Conservation (phyloP, 1,140 invertebrate genomes). For the Aphis craccivora region DNA sequence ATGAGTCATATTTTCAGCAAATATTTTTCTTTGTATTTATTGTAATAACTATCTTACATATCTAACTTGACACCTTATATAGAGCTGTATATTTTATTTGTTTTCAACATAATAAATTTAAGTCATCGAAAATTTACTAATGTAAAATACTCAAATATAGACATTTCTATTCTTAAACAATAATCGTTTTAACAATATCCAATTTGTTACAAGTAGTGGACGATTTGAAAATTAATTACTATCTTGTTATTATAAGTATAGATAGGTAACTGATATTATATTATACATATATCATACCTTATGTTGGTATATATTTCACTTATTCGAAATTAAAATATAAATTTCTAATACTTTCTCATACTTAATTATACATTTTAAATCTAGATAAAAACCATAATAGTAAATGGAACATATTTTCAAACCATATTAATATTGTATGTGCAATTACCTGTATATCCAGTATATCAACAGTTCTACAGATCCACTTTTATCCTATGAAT, state of each 20-base stretch:
- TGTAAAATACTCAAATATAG: not conserved
- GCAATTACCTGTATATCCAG: not conserved
- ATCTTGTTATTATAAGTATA: not conserved
- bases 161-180: not conserved
- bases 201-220: not conserved
- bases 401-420: not conserved
- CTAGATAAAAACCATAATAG: not conserved
- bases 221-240: not conserved
- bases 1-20: not conserved
- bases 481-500: not conserved
- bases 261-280: not conserved
- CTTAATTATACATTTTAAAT: conserved; percentile 25
- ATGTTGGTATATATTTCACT: not conserved
- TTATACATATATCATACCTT: not conserved
- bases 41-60: not conserved
- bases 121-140: not conserved
- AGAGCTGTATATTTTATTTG: not conserved
- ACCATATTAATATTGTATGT: not conserved
- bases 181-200: not conserved
- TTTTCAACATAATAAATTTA: not conserved
- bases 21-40: no score
- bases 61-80: not conserved
- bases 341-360: conserved; percentile 29
- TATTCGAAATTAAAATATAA: not conserved
- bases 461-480: not conserved